phyloP scores from a whole-genome alignment of 1,140 invertebrate species.

The Brachionus paranguensis region DNA sequence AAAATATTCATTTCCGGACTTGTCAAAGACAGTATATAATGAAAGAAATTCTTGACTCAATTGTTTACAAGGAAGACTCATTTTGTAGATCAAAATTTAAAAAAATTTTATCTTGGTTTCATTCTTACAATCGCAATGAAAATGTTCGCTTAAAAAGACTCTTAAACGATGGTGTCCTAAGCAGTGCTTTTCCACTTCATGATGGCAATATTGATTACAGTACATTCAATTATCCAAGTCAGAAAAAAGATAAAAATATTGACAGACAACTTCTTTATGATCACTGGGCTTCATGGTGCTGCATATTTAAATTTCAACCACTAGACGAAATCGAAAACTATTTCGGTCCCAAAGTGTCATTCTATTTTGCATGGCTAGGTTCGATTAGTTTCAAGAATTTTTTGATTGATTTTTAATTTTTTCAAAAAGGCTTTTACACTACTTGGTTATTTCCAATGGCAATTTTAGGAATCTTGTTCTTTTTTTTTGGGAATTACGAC shows the following conservation, averaged over 20 bases:
- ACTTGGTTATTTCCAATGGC: slow-evolving; percentile 38
- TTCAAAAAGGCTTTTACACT: slow-evolving; percentile 32
- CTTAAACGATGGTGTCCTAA: background rate
- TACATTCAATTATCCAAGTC: background rate
- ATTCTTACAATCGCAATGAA: background rate
- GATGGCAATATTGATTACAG: slow-evolving; percentile 16
- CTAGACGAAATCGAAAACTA: slow-evolving; percentile 10
- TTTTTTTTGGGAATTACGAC: slow-evolving; percentile 3
- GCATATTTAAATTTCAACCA: slow-evolving; percentile 36
- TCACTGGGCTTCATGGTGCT: slow-evolving; percentile 15
- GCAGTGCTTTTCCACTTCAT: slow-evolving; percentile 36
- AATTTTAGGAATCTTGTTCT: background rate
- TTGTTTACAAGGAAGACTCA: background rate
- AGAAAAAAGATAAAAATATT: background rate
- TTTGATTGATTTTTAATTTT: background rate
- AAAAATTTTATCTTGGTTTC: background rate
- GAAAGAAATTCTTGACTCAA: slow-evolving; percentile 18
- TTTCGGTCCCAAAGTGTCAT: slow-evolving; percentile 3
- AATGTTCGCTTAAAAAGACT: background rate
- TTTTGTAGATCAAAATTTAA: background rate
- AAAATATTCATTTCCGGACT: slow-evolving; percentile 9
- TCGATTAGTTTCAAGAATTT: background rate
- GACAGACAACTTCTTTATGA: slow-evolving; percentile 23
- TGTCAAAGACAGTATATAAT: slow-evolving; percentile 2
- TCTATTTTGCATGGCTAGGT: slow-evolving; percentile 40